Conservation (phyloP, 2,113 vertebrate species). For the Columba janthina region DNA sequence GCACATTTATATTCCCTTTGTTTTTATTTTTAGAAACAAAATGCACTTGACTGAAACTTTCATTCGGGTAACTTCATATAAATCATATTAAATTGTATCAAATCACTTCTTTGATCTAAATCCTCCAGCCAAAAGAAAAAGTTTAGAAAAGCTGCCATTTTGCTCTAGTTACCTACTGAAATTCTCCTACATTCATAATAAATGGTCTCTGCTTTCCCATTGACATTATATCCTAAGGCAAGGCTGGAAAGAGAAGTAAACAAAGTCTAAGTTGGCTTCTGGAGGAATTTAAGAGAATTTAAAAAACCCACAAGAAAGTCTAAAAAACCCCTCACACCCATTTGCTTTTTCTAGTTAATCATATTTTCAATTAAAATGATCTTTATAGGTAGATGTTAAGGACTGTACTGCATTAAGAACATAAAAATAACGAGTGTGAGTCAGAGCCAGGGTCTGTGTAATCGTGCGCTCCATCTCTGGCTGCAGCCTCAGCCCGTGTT, state of each 20-base stretch:
- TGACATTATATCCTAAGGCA: constrained; percentile 42
- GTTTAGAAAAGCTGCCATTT: constrained; percentile 13
- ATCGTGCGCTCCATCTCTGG: neutral
- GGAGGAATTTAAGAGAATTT: constrained; percentile 5
- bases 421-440: neutral
- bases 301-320: constrained; percentile 24
- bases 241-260: constrained; percentile 41
- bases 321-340: neutral
- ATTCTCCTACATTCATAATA: constrained; percentile 2
- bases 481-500: neutral
- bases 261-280: constrained; percentile 30
- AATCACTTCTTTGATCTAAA: neutral
- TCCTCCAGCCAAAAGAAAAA: neutral
- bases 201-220: constrained; percentile 41
- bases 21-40: neutral
- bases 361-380: constrained; percentile 49
- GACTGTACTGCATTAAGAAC: neutral
- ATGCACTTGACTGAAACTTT: neutral
- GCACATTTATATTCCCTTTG: neutral
- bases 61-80: neutral
- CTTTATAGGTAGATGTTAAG: neutral
- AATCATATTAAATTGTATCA: neutral
- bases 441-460: neutral
- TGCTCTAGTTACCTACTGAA: constrained; percentile 16
- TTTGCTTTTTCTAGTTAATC: neutral